Evolutionary conservation across 2,113 vertebrate species (phyloP).

Genomic region (Merops nubicus): DNA sequence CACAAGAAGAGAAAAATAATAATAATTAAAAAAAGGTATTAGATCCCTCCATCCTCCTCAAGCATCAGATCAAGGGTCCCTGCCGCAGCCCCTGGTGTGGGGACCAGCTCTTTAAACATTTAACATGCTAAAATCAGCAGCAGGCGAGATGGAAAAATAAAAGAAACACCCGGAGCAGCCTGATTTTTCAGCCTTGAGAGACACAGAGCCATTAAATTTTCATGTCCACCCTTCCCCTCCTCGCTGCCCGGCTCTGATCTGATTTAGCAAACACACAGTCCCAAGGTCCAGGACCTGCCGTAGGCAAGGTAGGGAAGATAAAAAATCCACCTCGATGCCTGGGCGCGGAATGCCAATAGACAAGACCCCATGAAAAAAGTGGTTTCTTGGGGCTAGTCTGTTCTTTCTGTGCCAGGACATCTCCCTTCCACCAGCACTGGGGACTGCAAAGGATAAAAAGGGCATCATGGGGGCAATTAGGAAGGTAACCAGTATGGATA

Average conservation of each 20-base stretch:
- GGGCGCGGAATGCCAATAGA: background rate
- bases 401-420: background rate
- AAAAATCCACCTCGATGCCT: fast-evolving
- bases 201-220: conserved; percentile 41
- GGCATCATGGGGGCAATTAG: background rate
- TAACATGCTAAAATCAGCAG: background rate
- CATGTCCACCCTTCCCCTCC: background rate
- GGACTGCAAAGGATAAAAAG: background rate
- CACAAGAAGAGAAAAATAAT: background rate
- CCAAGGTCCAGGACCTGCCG: background rate
- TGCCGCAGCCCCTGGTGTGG: background rate
- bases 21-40: background rate
- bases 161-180: background rate
- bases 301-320: background rate
- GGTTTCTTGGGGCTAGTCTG: background rate
- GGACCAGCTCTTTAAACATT: conserved; percentile 18
- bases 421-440: background rate
- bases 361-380: background rate
- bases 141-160: background rate
- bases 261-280: background rate
- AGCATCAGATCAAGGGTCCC: background rate
- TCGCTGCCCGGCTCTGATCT: background rate
- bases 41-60: background rate
- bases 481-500: background rate
- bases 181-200: conserved; percentile 3